These are phyloP conservation scores for Penaeus japonicus DNA, from an alignment of 1,140 invertebrate genomes.

Conservation along the genomic window DNA sequence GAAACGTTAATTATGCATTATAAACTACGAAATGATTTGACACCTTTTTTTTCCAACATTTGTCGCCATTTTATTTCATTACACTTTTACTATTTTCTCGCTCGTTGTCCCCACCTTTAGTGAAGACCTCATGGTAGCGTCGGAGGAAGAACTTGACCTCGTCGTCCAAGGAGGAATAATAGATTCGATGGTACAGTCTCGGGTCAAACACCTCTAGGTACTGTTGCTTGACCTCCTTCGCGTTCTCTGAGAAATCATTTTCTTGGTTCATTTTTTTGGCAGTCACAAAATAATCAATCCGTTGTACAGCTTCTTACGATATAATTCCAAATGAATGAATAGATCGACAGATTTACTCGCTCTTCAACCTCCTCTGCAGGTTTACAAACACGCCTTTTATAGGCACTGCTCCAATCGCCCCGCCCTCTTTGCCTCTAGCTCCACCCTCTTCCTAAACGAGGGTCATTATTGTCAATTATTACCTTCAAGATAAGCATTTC, in stretches of 20 bases:
- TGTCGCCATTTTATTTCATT: too few species aligned
- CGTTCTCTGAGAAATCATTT: neutral
- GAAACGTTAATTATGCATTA: neutral
- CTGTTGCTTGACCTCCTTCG: neutral
- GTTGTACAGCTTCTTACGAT: neutral
- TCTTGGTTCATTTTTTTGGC: neutral
- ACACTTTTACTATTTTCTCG: too few species aligned
- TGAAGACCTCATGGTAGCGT: neutral
- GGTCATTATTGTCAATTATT: neutral
- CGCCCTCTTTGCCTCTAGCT: neutral
- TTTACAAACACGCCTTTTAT: neutral
- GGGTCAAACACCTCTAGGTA: neutral
- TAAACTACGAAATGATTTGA: neutral
- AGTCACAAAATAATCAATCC: neutral
- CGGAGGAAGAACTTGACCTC: neutral
- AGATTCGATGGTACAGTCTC: neutral
- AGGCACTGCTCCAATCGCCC: neutral
- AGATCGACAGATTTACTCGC: too few species aligned
- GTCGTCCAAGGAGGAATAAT: neutral
- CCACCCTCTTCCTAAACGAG: neutral
- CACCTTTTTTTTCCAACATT: too few species aligned
- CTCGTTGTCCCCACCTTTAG: neutral
- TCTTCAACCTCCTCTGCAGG: too few species aligned
- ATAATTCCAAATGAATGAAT: neutral
- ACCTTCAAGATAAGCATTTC: neutral